phyloP scores from a whole-genome alignment of 2,113 vertebrate species.

The Psittacula cyanocephala region DNA sequence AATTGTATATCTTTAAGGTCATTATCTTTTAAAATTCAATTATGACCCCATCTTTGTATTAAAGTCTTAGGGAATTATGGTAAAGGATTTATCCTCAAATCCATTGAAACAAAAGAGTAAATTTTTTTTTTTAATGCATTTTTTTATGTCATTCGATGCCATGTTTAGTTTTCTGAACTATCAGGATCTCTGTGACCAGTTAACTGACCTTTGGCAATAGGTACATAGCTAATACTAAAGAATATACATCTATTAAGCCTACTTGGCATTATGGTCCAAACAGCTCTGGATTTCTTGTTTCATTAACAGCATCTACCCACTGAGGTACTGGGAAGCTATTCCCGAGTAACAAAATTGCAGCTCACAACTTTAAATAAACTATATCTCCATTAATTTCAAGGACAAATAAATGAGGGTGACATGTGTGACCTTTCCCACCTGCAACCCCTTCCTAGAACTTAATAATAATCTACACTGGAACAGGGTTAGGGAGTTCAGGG shows the following conservation, averaged over 20 bases:
- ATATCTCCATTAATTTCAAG: slow-evolving; percentile 17
- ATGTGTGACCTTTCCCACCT: background rate
- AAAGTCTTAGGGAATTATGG: background rate
- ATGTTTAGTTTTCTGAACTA: slow-evolving; percentile 28
- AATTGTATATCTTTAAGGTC: background rate
- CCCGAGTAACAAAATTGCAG: background rate
- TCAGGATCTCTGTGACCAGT: background rate
- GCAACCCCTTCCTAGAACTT: background rate
- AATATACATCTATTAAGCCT: background rate
- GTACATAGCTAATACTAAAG: slow-evolving; percentile 1
- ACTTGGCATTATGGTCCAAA: background rate
- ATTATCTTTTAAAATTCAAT: background rate
- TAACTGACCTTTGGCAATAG: background rate
- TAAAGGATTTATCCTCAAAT: background rate
- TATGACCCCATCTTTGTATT: background rate
- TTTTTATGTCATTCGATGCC: background rate
- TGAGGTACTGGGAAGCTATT: background rate
- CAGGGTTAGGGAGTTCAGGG: background rate
- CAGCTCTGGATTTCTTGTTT: slow-evolving; percentile 48
- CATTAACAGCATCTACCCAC: slow-evolving; percentile 19
- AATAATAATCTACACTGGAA: background rate
- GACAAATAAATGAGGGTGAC: slow-evolving; percentile 12
- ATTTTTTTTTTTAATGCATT: background rate
- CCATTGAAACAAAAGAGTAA: background rate
- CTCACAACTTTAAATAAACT: slow-evolving; percentile 54